Evolutionary conservation across 1,140 invertebrate species (phyloP), one percentile per base, ranked within the genome.

Genomic region (Camponotus vicinus): DNA sequence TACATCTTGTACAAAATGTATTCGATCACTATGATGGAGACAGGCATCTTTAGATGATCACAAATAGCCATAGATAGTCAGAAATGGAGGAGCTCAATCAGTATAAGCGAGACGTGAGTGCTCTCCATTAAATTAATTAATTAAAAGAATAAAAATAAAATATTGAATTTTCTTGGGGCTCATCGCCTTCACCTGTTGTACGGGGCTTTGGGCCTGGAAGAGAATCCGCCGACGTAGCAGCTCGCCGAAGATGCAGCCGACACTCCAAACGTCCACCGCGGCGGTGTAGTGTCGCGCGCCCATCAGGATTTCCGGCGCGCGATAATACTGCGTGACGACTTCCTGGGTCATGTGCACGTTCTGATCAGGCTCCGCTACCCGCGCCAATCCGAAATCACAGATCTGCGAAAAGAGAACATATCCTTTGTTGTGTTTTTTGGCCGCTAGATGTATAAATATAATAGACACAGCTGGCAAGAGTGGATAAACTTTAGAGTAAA

Each of bases 191-290:
- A 98, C 98, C 96, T 99, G 98, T 95, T 99, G 98, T 85, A 99
- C 97, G 3, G 98, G 98, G 94, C 97, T 98, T 93, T 98, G 98
- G 34, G 98, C 98, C 95, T 99, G 99, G 96, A 99, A 99, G 37
- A 99, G 96, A 90, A 99, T 99, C 84, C 99, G 96, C 78, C 99
- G 95, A 63, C 98, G 98, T 1, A 99, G 96, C 32, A 99, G 96
- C 94, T 99, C 99, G 8, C 99, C 99, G 93, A 99, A 99, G 92
- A 99, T 99, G 94, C 99, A 99, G n/a, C 99, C 99, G 40, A 99
- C 99, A 63, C 98, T 99, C 99, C 99, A 99, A 18, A 99, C 98
- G 94, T 99, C 99, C 55, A 99, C 98, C 0, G 98, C 98, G 11
- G 98, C 98, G 34, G 98, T 98, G 95, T 99, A 99, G 95, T 99